phyloP scores from a whole-genome alignment of 2,797 vertebrate genomes.

The Typhlichthys eigenmanni region DNA sequence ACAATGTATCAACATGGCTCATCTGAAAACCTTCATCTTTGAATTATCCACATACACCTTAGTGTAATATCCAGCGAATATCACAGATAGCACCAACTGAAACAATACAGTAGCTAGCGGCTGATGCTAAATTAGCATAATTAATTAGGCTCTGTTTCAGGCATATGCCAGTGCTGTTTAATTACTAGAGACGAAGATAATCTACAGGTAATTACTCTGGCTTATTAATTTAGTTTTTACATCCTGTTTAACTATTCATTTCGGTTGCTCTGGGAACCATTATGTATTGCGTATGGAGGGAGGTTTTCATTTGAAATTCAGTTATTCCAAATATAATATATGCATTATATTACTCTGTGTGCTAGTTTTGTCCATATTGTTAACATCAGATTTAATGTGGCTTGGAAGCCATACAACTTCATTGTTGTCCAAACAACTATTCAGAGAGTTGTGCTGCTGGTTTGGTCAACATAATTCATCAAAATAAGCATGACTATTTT shows the following conservation, averaged over 20 bases:
- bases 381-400: too few relatives aligned
- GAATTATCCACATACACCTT: constrained; percentile 10
- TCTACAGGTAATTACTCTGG: constrained; percentile 66
- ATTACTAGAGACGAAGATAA: constrained; percentile 60
- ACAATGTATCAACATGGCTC: background rate
- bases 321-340: constrained; percentile 8
- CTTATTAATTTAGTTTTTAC: constrained; percentile 65
- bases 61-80: constrained; percentile 20
- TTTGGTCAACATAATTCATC: too few relatives aligned
- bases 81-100: constrained; percentile 34
- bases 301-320: constrained; percentile 36
- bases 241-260: constrained; percentile 49
- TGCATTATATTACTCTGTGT: too few relatives aligned
- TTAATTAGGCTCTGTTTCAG: constrained; percentile 60
- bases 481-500: too few relatives aligned
- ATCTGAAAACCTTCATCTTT: constrained; percentile 12
- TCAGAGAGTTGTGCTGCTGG: too few relatives aligned
- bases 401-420: too few relatives aligned
- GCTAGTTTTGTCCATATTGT: too few relatives aligned
- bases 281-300: constrained; percentile 15
- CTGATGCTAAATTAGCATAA: constrained; percentile 52
- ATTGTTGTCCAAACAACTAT: too few relatives aligned
- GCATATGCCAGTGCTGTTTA: constrained; percentile 60
- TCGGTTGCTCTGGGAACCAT: constrained; percentile 24
- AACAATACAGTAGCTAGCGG: constrained; percentile 57